Conservation (phyloP, 2,888 invertebrate species). For the Argyresthia goedartella region DNA sequence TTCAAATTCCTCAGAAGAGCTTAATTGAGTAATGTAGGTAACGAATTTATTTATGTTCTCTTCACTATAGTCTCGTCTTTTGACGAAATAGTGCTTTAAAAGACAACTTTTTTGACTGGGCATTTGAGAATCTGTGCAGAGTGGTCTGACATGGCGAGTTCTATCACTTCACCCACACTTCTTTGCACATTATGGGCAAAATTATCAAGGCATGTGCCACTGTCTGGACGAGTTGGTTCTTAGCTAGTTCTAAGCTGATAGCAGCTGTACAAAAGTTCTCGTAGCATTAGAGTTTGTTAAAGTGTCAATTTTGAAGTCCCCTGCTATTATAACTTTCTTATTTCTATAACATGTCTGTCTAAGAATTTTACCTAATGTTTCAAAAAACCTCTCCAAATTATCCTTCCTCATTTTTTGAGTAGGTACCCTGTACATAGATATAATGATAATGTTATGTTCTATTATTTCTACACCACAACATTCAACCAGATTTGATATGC, state of each 20-base stretch:
- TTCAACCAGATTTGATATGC: constrained; percentile 6
- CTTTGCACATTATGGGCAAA: not conserved
- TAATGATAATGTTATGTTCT: constrained; percentile 5
- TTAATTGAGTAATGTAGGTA: not conserved
- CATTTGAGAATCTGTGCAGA: not conserved
- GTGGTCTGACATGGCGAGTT: not conserved
- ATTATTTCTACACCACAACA: constrained; percentile 10
- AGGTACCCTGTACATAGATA: constrained; percentile 11
- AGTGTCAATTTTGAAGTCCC: constrained; percentile 2
- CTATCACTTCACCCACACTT: not conserved
- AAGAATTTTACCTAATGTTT: constrained; percentile 3
- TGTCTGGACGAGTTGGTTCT: not conserved
- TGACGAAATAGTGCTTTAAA: not conserved
- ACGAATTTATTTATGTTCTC: constrained; percentile 1
- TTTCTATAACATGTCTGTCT: not conserved
- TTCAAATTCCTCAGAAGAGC: constrained; percentile 2
- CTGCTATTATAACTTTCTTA: constrained; percentile 8
- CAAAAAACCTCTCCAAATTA: constrained; percentile 1
- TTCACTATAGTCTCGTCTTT: not conserved
- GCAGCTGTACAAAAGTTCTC: not conserved
- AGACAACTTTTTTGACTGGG: not conserved
- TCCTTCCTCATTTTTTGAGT: not conserved
- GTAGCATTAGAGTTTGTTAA: not conserved
- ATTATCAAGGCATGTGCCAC: not conserved
- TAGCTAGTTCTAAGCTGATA: not conserved